Conservation (phyloP, 2,888 invertebrate genomes). For the Epinotia brunnichana region DNA sequence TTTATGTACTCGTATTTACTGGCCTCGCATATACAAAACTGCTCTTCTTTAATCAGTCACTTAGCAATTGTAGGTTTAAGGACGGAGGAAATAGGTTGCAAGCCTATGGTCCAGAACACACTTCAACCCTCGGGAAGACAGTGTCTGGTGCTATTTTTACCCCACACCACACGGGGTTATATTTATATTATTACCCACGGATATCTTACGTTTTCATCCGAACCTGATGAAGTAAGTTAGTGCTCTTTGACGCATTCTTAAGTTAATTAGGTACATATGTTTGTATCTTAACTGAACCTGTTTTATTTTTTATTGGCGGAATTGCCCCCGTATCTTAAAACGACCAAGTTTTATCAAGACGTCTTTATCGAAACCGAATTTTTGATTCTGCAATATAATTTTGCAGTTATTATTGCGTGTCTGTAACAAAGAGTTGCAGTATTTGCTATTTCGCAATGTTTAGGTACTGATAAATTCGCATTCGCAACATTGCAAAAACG, state of each 20-base stretch:
- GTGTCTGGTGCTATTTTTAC: too few species aligned
- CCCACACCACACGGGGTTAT: neutral
- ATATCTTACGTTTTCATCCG: neutral
- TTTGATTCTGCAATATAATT: conserved; percentile 6
- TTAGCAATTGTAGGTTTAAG: too few species aligned
- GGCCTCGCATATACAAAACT: too few species aligned
- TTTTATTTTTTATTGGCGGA: conserved; percentile 6
- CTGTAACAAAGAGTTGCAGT: neutral
- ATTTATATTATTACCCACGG: neutral
- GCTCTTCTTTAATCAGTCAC: too few species aligned
- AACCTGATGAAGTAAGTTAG: neutral
- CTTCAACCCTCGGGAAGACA: too few species aligned
- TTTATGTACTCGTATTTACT: too few species aligned
- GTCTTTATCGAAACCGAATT: conserved; percentile 1
- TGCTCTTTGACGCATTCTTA: neutral
- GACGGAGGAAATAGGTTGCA: too few species aligned
- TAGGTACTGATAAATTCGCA: neutral
- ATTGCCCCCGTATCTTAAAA: neutral
- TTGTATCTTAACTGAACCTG: neutral
- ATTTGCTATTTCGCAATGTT: neutral
- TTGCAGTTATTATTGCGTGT: conserved; percentile 13
- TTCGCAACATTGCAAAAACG: neutral
- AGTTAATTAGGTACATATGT: neutral
- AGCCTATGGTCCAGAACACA: too few species aligned
- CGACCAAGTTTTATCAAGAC: conserved; percentile 6